Percentiles rank a stretch among this genome's conserved stretches.
These are phyloP conservation scores for Hiodon alosoides DNA, from an alignment of 2,113 vertebrate species.

Conservation along the genomic window DNA sequence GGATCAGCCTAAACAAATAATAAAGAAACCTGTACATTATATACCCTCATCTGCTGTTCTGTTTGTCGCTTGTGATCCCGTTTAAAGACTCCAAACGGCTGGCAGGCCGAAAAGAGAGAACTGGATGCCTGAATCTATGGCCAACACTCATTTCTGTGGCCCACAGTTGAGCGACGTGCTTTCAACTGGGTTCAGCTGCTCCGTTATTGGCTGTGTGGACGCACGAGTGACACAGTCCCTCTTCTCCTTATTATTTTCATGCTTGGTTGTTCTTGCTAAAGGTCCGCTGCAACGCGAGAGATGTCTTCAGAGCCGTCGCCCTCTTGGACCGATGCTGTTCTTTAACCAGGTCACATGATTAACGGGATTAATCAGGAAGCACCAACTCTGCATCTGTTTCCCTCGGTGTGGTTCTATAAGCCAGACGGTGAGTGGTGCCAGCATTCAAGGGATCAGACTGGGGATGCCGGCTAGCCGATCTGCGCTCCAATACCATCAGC, in stretches of 20 bases:
- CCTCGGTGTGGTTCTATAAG: neutral
- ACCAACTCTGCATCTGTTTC: conserved; percentile 53
- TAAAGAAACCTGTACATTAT: conserved; percentile 14
- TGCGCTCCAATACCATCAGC: too few species aligned
- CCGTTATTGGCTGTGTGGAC: neutral
- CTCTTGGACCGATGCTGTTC: conserved; percentile 66
- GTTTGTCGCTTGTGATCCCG: conserved; percentile 6
- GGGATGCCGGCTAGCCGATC: conserved; percentile 25
- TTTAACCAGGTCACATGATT: conserved; percentile 60
- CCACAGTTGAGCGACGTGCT: too few species aligned
- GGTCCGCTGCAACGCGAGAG: conserved; percentile 59
- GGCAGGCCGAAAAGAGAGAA: neutral
- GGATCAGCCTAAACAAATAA: neutral
- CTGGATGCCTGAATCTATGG: neutral
- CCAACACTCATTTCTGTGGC: neutral
- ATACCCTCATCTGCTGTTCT: neutral
- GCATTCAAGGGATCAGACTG: conserved; percentile 56
- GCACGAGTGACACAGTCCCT: neutral
- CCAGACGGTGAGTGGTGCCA: conserved; percentile 42
- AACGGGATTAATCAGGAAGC: conserved; percentile 71
- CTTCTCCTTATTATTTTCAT: neutral
- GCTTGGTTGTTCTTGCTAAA: conserved; percentile 15
- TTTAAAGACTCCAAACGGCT: conserved; percentile 9
- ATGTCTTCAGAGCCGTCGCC: conserved; percentile 63
- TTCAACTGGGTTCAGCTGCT: too few species aligned